Base-by-base conservation (phyloP, 1,140 invertebrate genomes). In the Zaprionus gabonicus region DNA sequence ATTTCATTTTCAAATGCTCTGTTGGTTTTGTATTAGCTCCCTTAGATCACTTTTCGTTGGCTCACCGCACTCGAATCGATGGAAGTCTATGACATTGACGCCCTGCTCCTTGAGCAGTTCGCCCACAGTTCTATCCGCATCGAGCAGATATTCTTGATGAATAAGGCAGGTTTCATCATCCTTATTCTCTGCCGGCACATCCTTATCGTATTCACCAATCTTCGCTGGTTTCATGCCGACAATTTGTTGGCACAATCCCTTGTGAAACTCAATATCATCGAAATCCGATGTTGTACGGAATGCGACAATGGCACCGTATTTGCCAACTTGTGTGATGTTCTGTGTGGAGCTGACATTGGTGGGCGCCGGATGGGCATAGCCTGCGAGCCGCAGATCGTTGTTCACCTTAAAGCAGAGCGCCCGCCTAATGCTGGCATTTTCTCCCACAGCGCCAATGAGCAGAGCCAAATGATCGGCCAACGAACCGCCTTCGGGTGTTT, bases 161-260 rank as follows among this genome's bases (percentile, higher is more conserved):
- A 98, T 95, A 62, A 99, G 94, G 80, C 94, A 95, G 1, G 93
- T 94, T 93, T 97, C 96, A 23, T 97, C 95, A 78, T 97, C 96
- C 60, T 94, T 81, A 81, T 95, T 95, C 67, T 94, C 91, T 3
- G 92, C 91, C 20, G 95, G 95, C 81, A 95, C 93, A 80, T 97
- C 95, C 58, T 93, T 93, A 56, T 94, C 94, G 68, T 94, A 93
- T 79, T 95, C 93, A 13, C 97, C 97, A 77, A 99, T 94, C 93
- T 95, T 96, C 27, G 78, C 92, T 1, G 98, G 98, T 86, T 97
- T 97, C 95, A 98, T 96, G 20, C 97, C 97, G 49, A 99, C 97
- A 82, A 99, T 95, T 91, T 99, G 98, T 91, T 98, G 97, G 92
- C 97, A 98, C 9, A 98, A 90, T 88, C 97, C 95, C 69, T 94